A percentile compares a stretch with the other conserved stretches of the same genome.
phyloP scores from a whole-genome alignment of 1,140 invertebrate genomes.

The Pygmarrhopalites habei region DNA sequence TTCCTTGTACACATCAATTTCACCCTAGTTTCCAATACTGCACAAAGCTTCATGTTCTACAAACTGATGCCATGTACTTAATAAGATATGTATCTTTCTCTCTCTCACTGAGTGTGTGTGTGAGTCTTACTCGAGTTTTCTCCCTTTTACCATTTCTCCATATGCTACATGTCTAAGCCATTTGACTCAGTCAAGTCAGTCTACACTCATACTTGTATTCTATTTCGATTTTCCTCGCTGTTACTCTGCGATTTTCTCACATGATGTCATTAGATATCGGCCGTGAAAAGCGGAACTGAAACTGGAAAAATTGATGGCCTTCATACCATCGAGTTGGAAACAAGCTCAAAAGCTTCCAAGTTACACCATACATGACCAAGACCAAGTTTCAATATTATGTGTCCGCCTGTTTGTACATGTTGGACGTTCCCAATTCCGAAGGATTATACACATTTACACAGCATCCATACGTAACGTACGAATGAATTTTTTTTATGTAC shows the following conservation, averaged over 20 bases:
- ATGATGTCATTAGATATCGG: conserved; percentile 3
- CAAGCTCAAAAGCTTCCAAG: background rate
- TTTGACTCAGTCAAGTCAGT: background rate
- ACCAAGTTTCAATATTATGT: too few relatives aligned
- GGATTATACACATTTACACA: too few relatives aligned
- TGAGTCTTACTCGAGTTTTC: background rate
- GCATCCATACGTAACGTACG: too few relatives aligned
- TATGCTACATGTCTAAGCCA: background rate
- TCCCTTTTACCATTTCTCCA: background rate
- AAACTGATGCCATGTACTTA: background rate
- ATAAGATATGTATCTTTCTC: background rate
- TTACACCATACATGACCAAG: too few relatives aligned
- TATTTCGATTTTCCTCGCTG: conserved; percentile 3
- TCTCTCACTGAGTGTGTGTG: background rate
- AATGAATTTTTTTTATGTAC: too few relatives aligned
- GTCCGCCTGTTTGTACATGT: too few relatives aligned
- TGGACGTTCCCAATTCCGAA: too few relatives aligned
- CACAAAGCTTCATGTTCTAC: too few relatives aligned
- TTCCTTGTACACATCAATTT: too few relatives aligned
- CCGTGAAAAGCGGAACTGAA: conserved; percentile 28
- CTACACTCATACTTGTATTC: background rate
- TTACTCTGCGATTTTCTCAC: conserved; percentile 6
- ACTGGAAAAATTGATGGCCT: conserved; percentile 5
- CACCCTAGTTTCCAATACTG: too few relatives aligned
- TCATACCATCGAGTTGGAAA: background rate